Base-by-base conservation (phyloP, 2,888 invertebrate genomes). In the Meta bourneti region DNA sequence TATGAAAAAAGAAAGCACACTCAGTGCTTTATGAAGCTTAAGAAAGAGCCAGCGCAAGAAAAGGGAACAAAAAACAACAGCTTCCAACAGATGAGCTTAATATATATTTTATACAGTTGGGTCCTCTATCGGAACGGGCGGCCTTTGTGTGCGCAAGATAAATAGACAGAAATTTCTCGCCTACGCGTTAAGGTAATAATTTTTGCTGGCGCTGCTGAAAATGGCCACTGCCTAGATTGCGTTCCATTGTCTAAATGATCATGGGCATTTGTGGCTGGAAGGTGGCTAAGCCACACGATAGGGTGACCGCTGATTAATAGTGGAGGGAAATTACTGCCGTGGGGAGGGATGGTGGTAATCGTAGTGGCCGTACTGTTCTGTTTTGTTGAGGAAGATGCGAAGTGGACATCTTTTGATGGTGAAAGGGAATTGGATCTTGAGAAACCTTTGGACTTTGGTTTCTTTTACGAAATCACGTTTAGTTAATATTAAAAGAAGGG, bases 21-120 rank as follows among this genome's bases (percentile, higher is more conserved):
- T 85, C 19, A 85, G 84, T 85, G 86, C 71, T 79, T 87, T 87
- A 87, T 79, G 79, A 72, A 79, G 87, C 79, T 87, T 87, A 79
- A 79, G 87, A 54, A 79, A 79, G 51, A 87, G 51, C 51, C 48
- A 7, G 19, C 16, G 52, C 72, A 52, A 51, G 54, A 74, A 83
- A 52, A 48, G 69, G 8, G 4, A 34, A 34, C 34, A 34, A 70
- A 79, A 72, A 72, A 79, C 16, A 72, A 70, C 52, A 51, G 70
- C 48, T 85, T 77, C 77, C 70, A 87, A 48, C 87, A 87, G 87
- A 87, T 87, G 87, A 87, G 79, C 71, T 79, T 87, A 87, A 87
- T 87, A 87, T 87, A 87, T 87, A 79, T 87, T 87, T 87, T 87
- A 87, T 87, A 87, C 87, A 87, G 87, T 80, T 34, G 61, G 61